Conservation (phyloP, 92 coral and sea anemone species). For the Anthopleura xanthogrammica region DNA sequence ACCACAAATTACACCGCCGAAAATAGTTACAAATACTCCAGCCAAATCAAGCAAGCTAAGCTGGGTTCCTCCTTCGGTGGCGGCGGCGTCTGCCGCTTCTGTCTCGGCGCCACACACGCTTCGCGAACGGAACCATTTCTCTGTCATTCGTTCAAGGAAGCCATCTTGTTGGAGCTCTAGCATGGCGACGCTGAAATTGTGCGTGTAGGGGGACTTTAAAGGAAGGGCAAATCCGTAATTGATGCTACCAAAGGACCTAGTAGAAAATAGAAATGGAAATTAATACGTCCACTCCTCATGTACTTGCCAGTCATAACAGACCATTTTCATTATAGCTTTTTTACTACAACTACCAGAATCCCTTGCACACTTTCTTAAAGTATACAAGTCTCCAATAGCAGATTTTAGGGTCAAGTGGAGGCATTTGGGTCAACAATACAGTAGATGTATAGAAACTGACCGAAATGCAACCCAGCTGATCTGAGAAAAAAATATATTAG, state of each 20-base stretch:
- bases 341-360: too few relatives aligned
- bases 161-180: constrained; percentile 82
- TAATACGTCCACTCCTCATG: too few relatives aligned
- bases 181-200: constrained; percentile 83
- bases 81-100: constrained; percentile 68
- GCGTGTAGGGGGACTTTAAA: constrained; percentile 77
- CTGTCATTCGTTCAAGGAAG: constrained; percentile 65
- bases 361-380: too few relatives aligned
- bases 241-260: constrained; percentile 71
- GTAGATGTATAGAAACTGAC: too few relatives aligned
- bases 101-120: constrained; percentile 79
- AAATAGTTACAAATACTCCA: constrained; percentile 72
- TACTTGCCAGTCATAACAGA: too few relatives aligned
- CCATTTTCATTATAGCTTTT: too few relatives aligned
- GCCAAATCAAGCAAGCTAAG: constrained; percentile 67
- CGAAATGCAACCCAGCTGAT: too few relatives aligned
- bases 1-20: constrained; percentile 68
- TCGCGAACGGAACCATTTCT: constrained; percentile 82
- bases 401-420: too few relatives aligned
- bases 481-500: too few relatives aligned
- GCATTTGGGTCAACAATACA: too few relatives aligned
- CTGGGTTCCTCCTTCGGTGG: constrained; percentile 76
- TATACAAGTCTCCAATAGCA: too few relatives aligned
- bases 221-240: constrained; percentile 84
- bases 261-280: neutral